These are phyloP conservation scores for Corydoras sp. DNA, from an alignment of 2,113 vertebrate species.

Conservation along the genomic window DNA sequence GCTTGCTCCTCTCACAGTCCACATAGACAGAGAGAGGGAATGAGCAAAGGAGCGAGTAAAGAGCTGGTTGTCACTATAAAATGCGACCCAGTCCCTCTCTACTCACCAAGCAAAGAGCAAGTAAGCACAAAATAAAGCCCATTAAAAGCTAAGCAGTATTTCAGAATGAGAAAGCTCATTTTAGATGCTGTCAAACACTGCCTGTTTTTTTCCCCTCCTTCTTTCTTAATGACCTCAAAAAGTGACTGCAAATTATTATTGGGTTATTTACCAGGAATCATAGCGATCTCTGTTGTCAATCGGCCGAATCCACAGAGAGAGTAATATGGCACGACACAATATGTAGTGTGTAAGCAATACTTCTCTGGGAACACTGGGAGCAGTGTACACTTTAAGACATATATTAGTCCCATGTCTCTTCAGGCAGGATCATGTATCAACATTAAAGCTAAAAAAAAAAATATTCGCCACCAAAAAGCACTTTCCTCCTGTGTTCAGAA, in stretches of 20 bases:
- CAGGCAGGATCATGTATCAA: slow-evolving; percentile 27
- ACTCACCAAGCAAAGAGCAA: slow-evolving; percentile 40
- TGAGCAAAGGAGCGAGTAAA: slow-evolving; percentile 4
- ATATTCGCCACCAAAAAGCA: slow-evolving; percentile 17
- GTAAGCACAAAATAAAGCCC: slow-evolving; percentile 47
- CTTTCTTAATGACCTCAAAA: slow-evolving; percentile 49
- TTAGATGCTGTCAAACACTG: slow-evolving; percentile 39
- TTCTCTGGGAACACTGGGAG: slow-evolving; percentile 28
- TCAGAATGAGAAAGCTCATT: slow-evolving; percentile 47
- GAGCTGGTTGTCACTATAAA: slow-evolving; percentile 37
- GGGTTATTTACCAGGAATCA: slow-evolving; percentile 56
- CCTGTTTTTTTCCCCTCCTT: slow-evolving; percentile 3
- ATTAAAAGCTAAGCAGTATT: slow-evolving; percentile 47
- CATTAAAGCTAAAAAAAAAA: background rate
- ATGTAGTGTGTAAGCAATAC: background rate
- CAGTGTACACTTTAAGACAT: slow-evolving; percentile 46
- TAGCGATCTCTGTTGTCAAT: slow-evolving; percentile 44
- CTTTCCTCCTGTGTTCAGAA: slow-evolving; percentile 3
- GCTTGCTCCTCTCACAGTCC: slow-evolving; percentile 4
- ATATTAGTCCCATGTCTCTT: slow-evolving; percentile 36
- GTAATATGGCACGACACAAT: background rate
- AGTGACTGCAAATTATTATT: slow-evolving; percentile 57
- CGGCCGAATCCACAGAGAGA: slow-evolving; percentile 44
- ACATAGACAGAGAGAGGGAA: slow-evolving; percentile 20
- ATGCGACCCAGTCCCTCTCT: slow-evolving; percentile 30